Conservation (phyloP, 1,140 invertebrate genomes). For the Caerostris extrusa region DNA sequence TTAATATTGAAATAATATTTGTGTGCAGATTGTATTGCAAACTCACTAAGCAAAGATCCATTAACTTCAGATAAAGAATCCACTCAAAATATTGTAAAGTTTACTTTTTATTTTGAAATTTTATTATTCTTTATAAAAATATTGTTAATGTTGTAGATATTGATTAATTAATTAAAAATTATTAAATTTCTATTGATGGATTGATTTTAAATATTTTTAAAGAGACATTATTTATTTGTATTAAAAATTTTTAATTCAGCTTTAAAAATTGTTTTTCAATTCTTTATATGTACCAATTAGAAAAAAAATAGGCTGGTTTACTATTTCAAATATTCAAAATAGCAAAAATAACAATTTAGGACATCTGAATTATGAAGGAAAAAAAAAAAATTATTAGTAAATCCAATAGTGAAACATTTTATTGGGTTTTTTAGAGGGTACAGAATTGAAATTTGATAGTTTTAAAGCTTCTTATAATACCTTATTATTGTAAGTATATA, state of each 20-base stretch:
- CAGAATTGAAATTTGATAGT: no score
- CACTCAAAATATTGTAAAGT: background rate
- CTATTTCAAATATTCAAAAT: no score
- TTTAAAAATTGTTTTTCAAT: no score
- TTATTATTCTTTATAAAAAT: background rate
- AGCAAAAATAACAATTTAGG: no score
- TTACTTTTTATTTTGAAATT: background rate
- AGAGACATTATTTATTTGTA: background rate
- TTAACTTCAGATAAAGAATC: background rate
- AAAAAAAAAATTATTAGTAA: no score
- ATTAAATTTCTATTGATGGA: background rate
- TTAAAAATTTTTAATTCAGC: background rate
- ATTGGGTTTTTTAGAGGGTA: no score
- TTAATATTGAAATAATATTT: background rate
- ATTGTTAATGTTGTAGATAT: background rate
- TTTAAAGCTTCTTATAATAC: no score
- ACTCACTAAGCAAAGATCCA: background rate
- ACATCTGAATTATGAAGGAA: no score
- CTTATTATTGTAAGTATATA: no score
- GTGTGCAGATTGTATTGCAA: background rate
- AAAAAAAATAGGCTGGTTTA: no score
- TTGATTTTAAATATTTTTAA: background rate
- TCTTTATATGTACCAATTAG: no score
- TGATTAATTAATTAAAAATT: background rate
- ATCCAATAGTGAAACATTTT: no score